phyloP scores from a whole-genome alignment of 1,140 invertebrate genomes.

The Drosophila orosa region DNA sequence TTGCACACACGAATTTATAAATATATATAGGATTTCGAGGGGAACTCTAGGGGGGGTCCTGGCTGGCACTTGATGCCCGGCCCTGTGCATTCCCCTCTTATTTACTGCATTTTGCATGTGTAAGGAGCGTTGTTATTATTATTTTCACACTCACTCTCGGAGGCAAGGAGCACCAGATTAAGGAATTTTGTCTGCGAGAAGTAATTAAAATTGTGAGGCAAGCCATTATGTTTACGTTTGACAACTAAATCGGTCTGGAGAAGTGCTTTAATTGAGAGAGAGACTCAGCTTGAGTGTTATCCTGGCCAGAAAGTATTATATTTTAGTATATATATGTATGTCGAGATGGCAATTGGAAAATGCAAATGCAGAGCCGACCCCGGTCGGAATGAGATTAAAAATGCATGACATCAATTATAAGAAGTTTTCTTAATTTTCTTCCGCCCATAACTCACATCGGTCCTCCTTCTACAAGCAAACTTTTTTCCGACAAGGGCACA shows the following conservation, averaged over 20 bases:
- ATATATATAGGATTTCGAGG: background rate
- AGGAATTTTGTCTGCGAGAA: slow-evolving; percentile 46
- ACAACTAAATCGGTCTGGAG: slow-evolving; percentile 20
- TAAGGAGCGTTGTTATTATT: slow-evolving; percentile 41
- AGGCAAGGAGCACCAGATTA: slow-evolving; percentile 52
- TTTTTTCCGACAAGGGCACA: slow-evolving; percentile 62
- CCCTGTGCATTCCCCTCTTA: slow-evolving; percentile 19
- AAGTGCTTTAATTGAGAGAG: slow-evolving; percentile 30
- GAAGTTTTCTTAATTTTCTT: slow-evolving; percentile 77
- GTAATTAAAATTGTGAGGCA: slow-evolving; percentile 42
- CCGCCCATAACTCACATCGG: slow-evolving; percentile 72
- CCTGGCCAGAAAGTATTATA: slow-evolving; percentile 8
- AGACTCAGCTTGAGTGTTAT: slow-evolving; percentile 14
- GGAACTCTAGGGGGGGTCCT: slow-evolving; percentile 17
- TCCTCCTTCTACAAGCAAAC: slow-evolving; percentile 43
- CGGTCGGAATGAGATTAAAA: slow-evolving; percentile 56
- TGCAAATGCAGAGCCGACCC: slow-evolving; percentile 38
- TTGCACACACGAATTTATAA: background rate
- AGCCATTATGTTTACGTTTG: slow-evolving; percentile 35
- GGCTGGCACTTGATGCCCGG: slow-evolving; percentile 31
- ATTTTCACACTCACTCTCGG: slow-evolving; percentile 14
- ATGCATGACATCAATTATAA: slow-evolving; percentile 80
- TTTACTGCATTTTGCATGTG: slow-evolving; percentile 66
- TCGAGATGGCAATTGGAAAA: slow-evolving; percentile 11
- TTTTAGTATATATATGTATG: slow-evolving; percentile 5